Conservation (phyloP, 23 tunicate species). For the Diplosoma virens region DNA sequence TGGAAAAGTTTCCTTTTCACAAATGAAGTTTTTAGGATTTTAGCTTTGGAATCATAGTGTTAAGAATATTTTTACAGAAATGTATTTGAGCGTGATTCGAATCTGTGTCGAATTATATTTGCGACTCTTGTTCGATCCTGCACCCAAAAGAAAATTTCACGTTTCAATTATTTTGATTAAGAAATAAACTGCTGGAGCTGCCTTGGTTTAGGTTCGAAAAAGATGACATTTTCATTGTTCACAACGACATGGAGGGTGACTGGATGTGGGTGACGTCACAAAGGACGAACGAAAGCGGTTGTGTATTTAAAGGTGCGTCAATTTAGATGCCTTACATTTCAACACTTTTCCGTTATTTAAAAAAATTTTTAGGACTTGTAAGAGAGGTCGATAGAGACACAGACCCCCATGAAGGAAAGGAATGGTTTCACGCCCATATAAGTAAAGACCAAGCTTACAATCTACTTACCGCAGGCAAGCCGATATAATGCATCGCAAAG, state of each 20-base stretch:
- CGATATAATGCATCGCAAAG: no score
- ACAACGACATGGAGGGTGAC: constrained; percentile 85
- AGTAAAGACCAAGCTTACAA: constrained; percentile 89
- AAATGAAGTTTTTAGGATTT: no score
- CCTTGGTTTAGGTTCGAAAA: constrained; percentile 76
- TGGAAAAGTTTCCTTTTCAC: no score
- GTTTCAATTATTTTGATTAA: no score
- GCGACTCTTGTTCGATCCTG: no score
- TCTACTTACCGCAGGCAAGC: constrained; percentile 75
- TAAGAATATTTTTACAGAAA: no score
- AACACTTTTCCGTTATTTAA: neutral
- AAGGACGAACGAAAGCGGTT: constrained; percentile 86
- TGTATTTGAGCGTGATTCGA: no score
- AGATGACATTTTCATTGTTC: constrained; percentile 91
- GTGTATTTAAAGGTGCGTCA: constrained; percentile 70
- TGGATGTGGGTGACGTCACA: constrained; percentile 94
- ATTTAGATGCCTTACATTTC: neutral
- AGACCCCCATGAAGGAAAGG: constrained; percentile 95
- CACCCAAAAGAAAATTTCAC: no score
- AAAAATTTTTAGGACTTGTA: constrained; percentile 54
- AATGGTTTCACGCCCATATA: constrained; percentile 87
- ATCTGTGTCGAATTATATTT: no score
- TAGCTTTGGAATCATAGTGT: no score
- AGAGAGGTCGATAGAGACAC: constrained; percentile 60
- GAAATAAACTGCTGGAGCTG: no score